A percentile compares a stretch with the other conserved stretches of the same genome.
phyloP scores from a whole-genome alignment of 2,797 vertebrate species.

The Pristis pectinata region DNA sequence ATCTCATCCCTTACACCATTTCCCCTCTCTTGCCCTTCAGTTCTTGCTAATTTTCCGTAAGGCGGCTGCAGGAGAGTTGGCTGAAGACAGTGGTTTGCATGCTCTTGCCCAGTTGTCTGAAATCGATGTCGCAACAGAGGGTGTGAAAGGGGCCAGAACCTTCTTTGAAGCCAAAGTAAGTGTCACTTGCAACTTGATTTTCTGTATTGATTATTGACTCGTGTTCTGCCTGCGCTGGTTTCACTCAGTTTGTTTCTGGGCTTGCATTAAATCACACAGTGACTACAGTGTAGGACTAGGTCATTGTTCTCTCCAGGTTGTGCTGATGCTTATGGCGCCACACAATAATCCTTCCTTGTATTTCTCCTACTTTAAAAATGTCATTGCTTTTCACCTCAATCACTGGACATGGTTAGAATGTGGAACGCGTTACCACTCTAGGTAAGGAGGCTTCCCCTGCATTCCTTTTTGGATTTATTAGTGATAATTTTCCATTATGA shows the following conservation, averaged over 20 bases:
- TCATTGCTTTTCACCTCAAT: neutral
- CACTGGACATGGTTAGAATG: neutral
- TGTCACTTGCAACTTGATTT: neutral
- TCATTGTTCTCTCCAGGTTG: neutral
- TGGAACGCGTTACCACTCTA: no score
- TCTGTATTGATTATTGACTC: neutral
- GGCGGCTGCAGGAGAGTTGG: constrained; percentile 80
- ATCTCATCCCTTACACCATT: neutral
- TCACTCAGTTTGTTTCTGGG: neutral
- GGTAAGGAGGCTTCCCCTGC: no score
- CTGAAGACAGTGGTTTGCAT: constrained; percentile 79
- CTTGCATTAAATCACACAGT: no score
- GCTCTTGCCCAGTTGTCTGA: constrained; percentile 81
- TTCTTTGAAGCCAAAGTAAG: constrained; percentile 95
- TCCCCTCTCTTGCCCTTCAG: constrained; percentile 48
- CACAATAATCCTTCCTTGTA: neutral
- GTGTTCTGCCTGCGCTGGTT: neutral
- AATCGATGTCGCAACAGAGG: constrained; percentile 85
- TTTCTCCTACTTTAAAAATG: neutral
- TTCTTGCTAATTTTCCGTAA: constrained; percentile 93
- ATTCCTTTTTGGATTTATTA: no score
- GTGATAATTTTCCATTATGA: no score
- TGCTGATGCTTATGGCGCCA: neutral
- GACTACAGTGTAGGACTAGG: neutral
- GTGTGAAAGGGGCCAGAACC: constrained; percentile 85